Percentiles rank a stretch among this genome's conserved stretches.
Conservation (phyloP, 2,113 vertebrate species). For the Rhodinocichla rosea region DNA sequence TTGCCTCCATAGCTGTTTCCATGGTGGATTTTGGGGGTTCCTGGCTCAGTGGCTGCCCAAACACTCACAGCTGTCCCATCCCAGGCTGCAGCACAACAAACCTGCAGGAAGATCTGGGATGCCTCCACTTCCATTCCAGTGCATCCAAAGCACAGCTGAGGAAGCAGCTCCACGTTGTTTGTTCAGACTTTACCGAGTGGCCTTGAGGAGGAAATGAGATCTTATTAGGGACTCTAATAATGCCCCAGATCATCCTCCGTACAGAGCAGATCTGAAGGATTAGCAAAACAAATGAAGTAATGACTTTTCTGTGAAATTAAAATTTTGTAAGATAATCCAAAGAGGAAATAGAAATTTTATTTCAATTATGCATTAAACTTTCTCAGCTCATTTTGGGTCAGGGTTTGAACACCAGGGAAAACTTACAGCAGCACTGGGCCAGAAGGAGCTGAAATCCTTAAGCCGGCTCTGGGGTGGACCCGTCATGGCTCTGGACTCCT, state of each 20-base stretch:
- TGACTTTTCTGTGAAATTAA: constrained; percentile 55
- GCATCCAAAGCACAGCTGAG: neutral
- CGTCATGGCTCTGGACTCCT: neutral
- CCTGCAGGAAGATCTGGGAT: neutral
- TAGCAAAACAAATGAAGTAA: constrained; percentile 62
- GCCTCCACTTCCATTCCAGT: fast-evolving
- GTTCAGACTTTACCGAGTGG: neutral
- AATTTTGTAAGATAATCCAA: constrained; percentile 44
- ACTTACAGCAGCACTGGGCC: fast-evolving
- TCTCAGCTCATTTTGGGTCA: neutral
- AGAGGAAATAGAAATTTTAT: constrained; percentile 55
- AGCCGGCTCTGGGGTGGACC: fast-evolving
- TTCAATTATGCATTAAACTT: constrained; percentile 48
- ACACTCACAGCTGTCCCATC: fast-evolving
- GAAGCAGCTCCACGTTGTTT: neutral
- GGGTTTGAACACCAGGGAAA: neutral
- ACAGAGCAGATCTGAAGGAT: constrained; percentile 45
- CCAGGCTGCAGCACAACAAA: neutral
- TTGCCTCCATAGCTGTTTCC: neutral
- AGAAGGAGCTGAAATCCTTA: neutral
- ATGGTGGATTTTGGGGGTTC: neutral
- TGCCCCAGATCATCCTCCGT: constrained; percentile 40
- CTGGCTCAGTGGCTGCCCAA: neutral
- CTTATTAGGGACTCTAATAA: constrained; percentile 53
- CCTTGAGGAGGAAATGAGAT: constrained; percentile 38